These are phyloP conservation scores for Heliocidaris tuberculata DNA, from an alignment of 35 echinoderm and acorn worm species.

Conservation along the genomic window DNA sequence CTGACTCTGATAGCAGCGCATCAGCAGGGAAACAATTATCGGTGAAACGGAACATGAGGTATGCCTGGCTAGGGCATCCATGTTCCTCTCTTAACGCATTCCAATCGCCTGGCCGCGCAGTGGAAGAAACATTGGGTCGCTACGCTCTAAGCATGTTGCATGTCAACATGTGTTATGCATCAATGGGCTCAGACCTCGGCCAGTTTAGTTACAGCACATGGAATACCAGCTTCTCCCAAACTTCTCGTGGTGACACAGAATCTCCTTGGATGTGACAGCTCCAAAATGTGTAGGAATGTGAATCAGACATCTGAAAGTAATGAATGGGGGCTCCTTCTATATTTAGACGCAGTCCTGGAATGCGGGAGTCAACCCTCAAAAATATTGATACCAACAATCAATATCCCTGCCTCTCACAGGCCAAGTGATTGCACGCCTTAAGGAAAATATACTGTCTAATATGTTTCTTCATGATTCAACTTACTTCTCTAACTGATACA, in stretches of 20 bases:
- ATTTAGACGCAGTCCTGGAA: not conserved
- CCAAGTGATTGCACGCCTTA: not conserved
- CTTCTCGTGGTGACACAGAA: not conserved
- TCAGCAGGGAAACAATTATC: not conserved
- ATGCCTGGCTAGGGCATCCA: not conserved
- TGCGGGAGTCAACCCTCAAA: not conserved
- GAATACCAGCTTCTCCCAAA: not conserved
- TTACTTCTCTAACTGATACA: too few species aligned
- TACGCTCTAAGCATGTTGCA: conserved; percentile 1
- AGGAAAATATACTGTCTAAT: too few species aligned
- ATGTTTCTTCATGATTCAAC: too few species aligned
- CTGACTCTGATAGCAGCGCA: not conserved
- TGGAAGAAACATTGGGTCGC: not conserved
- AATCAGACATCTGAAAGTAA: not conserved
- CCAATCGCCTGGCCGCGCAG: not conserved
- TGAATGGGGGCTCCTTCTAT: not conserved
- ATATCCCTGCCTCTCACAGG: not conserved
- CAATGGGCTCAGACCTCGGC: not conserved
- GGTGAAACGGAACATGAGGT: not conserved
- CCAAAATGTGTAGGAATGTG: not conserved
- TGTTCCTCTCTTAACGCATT: not conserved
- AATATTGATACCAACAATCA: not conserved
- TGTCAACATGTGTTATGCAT: conserved; percentile 36
- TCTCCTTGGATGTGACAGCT: not conserved
- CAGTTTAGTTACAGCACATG: not conserved